These are phyloP conservation scores for Drosophila pseudoobscura DNA, from an alignment of 1,140 invertebrate species.

Conservation along the genomic window DNA sequence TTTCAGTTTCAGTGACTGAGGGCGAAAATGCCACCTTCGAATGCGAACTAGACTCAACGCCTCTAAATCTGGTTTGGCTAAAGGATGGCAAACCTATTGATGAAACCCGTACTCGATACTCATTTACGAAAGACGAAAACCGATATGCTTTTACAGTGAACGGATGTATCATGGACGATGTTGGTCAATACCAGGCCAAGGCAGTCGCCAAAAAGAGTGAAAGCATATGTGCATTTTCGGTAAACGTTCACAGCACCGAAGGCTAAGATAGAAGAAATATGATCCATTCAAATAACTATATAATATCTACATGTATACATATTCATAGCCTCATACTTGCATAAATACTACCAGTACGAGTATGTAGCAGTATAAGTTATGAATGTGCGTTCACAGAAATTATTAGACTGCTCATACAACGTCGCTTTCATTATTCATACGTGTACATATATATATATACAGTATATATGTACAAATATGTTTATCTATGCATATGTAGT, in stretches of 20 bases:
- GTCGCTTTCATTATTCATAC: slow-evolving; percentile 21
- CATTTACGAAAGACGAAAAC: slow-evolving; percentile 91
- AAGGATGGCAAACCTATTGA: slow-evolving; percentile 95
- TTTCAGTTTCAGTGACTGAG: slow-evolving; percentile 92
- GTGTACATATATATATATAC: slow-evolving; percentile 8
- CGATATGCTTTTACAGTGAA: slow-evolving; percentile 90
- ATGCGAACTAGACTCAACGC: slow-evolving; percentile 82
- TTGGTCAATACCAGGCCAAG: slow-evolving; percentile 95
- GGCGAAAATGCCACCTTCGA: slow-evolving; percentile 91
- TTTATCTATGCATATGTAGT: background rate
- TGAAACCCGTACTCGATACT: slow-evolving; percentile 90
- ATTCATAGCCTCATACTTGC: background rate
- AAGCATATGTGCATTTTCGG: slow-evolving; percentile 91
- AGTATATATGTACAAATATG: slow-evolving; percentile 5
- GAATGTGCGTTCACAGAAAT: slow-evolving; percentile 8
- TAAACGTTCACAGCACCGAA: slow-evolving; percentile 87
- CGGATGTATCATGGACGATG: slow-evolving; percentile 90
- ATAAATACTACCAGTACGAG: slow-evolving; percentile 1
- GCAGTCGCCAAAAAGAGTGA: slow-evolving; percentile 94
- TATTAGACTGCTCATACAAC: slow-evolving; percentile 42
- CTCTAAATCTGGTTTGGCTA: slow-evolving; percentile 90
- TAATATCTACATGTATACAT: slow-evolving; percentile 4
- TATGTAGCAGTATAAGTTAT: slow-evolving; percentile 6
- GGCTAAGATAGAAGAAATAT: slow-evolving; percentile 20
- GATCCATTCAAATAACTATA: slow-evolving; percentile 9